A percentile compares a stretch with the other conserved stretches of the same genome.
phyloP scores from a whole-genome alignment of 37 sponge, comb jelly and placozoan genomes.

The Ephydatia muelleri region DNA sequence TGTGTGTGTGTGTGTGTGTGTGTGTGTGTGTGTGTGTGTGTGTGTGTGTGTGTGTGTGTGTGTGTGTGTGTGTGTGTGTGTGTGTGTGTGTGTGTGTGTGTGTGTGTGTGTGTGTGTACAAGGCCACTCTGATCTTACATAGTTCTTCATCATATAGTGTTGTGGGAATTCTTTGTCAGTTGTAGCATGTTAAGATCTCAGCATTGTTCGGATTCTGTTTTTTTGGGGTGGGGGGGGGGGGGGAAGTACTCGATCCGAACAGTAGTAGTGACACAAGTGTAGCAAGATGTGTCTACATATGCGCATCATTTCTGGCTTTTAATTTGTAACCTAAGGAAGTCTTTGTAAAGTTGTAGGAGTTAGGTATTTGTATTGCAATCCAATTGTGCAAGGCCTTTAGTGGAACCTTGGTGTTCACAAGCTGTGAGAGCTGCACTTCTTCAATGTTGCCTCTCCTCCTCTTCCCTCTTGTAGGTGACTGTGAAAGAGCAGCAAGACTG shows the following conservation, averaged over 20 bases:
- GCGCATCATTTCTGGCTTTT: background rate
- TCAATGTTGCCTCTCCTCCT: background rate
- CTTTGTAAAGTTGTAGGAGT: background rate
- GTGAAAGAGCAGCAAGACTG: slow-evolving; percentile 99
- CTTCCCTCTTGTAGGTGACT: slow-evolving; percentile 71
- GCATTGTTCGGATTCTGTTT: background rate
- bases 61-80: no score
- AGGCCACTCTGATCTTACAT: background rate
- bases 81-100: background rate
- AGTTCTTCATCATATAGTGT: no score
- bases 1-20: background rate
- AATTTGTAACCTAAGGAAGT: background rate
- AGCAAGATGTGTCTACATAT: background rate
- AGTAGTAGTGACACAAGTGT: no score
- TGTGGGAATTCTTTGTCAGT: no score
- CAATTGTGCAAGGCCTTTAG: no score
- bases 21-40: no score
- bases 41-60: no score
- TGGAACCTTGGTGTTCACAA: no score
- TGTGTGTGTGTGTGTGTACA: background rate
- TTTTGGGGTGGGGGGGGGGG: background rate
- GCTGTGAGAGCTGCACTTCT: background rate
- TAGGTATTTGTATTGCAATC: no score
- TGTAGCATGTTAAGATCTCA: no score
- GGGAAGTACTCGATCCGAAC: background rate